Evolutionary conservation across 1,140 invertebrate genomes (phyloP), one percentile per base, ranked within the genome.

Genomic region (Nebria ingens): DNA sequence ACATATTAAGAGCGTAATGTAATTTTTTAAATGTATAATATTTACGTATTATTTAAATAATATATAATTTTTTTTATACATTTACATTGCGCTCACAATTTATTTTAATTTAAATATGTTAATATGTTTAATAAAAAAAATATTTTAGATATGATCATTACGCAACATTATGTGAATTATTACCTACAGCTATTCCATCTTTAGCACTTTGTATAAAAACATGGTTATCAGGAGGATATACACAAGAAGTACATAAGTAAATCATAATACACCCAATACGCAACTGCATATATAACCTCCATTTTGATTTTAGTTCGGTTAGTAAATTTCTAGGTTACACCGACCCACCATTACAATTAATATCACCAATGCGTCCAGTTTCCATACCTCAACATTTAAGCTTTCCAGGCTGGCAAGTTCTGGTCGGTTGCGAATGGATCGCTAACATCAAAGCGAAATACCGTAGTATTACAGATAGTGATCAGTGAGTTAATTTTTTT

Each of bases 141-240:
- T n/a, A n/a, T n/a, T n/a, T 29, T 63, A 85, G 84, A 60, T 96
- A 92, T 68, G 92, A 96, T 69, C 93, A 96, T 68, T 92, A 89
- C 72, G 87, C 89, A 0, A 85, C 89, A 0, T 71, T 97, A 15
- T 93, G 90, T 68, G 93, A 97, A 68, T 71, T 95, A 19, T 68
- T 97, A 34, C 84, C 86, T 0, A 77, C 79, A 1, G 79, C 83
- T 1, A 65, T 96, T 55, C 91, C 91, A 0, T 80, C 78, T n/a
- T 64, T 86, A 45, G 78, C 74, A 2, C 64, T 77, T 6, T 85
- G 82, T 64, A 61, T 85, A 15, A 77, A 73, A 57, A 71, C 77
- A 0, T 81, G 80, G 75, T 64, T 73, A 0, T 67, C 72, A 49
- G 73, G 73, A 50, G 71, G 73, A 22, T 79, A 74, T 59, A 71